phyloP scores from a whole-genome alignment of 2,113 vertebrate genomes.

The Daubentonia madagascariensis region DNA sequence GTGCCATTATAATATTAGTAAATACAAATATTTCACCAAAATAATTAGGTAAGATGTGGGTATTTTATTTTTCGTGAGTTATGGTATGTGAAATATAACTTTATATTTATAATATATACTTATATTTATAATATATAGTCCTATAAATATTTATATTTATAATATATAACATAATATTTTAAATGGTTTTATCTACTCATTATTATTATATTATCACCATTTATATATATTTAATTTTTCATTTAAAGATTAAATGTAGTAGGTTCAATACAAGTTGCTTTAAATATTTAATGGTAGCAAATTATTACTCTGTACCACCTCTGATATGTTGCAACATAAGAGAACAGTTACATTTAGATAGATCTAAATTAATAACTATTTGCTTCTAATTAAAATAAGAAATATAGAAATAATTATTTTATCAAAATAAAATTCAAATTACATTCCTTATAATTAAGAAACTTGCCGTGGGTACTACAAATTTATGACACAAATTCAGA shows the following conservation, averaged over 20 bases:
- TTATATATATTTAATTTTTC: background rate
- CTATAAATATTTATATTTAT: no score
- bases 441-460: no score
- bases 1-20: background rate
- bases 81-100: background rate
- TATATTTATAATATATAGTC: no score
- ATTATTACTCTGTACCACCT: background rate
- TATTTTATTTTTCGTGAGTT: background rate
- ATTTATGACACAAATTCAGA: background rate
- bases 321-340: conserved; percentile 1
- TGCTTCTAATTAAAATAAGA: background rate
- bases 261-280: background rate
- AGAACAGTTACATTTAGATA: background rate
- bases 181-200: no score
- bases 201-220: background rate
- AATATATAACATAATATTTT: background rate
- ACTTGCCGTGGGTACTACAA: background rate
- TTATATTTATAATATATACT: conserved; percentile 29
- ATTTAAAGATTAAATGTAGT: conserved; percentile 55
- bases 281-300: background rate
- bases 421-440: background rate
- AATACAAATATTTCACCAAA: background rate
- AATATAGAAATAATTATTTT: background rate
- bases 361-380: background rate
- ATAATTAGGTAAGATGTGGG: background rate